A percentile compares a stretch with the other conserved stretches of the same genome.
These are phyloP conservation scores for Aphrocallistes beatrix DNA, from an alignment of 37 sponge, comb jelly and placozoan genomes.

Conservation along the genomic window DNA sequence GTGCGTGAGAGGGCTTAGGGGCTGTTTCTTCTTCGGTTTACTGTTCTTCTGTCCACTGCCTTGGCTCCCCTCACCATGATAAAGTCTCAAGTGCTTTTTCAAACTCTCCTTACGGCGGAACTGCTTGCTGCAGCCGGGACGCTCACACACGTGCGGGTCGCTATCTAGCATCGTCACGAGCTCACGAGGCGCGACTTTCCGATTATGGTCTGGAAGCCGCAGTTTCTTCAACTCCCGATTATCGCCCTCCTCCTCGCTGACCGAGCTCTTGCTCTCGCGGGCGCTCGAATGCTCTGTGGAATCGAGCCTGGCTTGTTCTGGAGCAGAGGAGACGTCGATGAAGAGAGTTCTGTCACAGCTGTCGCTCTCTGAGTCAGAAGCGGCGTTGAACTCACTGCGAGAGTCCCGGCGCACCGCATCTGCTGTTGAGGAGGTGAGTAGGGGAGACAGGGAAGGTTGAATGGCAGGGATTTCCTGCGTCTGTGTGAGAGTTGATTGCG, in stretches of 20 bases:
- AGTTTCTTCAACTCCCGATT: not conserved
- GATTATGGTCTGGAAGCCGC: not conserved
- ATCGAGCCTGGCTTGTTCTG: not conserved
- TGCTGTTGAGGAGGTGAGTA: not conserved
- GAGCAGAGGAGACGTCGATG: not conserved
- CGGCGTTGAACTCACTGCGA: not conserved
- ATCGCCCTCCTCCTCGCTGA: not conserved
- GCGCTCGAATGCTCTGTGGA: not conserved
- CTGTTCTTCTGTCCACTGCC: not conserved
- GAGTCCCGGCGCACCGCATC: not conserved
- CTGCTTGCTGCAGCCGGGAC: not conserved
- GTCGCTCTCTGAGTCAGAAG: slow-evolving; percentile 6
- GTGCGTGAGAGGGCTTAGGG: not conserved
- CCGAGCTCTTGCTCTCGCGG: not conserved
- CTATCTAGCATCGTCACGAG: not conserved
- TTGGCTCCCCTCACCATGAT: not conserved
- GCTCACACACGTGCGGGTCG: not conserved
- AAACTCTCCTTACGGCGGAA: not conserved
- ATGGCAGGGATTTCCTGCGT: not conserved
- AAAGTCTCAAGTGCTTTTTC: not conserved
- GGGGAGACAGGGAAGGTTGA: not conserved
- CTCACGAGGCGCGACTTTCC: not conserved
- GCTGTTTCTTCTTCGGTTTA: not conserved
- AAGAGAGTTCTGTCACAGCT: not conserved
- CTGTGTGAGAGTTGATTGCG: not conserved